Evolutionary conservation across 2,888 invertebrate species (phyloP), one percentile per base, ranked within the genome.

Genomic region (Ganaspis brasiliensis): DNA sequence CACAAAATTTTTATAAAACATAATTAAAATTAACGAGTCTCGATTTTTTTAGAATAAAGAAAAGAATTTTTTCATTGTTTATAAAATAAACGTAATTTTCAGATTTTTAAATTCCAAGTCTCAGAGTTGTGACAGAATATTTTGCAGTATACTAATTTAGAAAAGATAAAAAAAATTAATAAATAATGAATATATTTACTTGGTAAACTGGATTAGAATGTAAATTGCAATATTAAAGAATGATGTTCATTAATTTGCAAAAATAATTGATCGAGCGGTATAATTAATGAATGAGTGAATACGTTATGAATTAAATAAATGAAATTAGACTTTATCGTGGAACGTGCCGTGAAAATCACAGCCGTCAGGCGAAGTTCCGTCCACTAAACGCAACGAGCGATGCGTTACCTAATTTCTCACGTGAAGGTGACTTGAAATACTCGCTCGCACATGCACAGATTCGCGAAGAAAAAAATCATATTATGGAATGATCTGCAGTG

Each of bases 301-400:
- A n/a, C n/a, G 21, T 45, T 67, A 40, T 67, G 37, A 67, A 40
- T 40, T 45, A 24, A 67, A 24, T 10, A 45, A 63, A 63, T 21
- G 8, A 63, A 63, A 63, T 63, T 1, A 63, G 40, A 40, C 9
- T 35, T 35, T 37, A 37, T 63, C 35, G 35, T 37, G 24, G 67
- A 67, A 45, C n/a, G n/a, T 45, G 73, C 75, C 16, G 74, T 79
- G 74, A 76, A 79, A 75, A 77, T 77, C 76, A 74, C 77, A 75
- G 55, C 52, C 21, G 57, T 35, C 56, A 59, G 56, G 35, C 84
- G 86, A 86, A 89, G 86, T 83, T 86, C 84, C 86, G 84, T 85
- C 84, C 84, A 79, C 79, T 86, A 76, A 75, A 79, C 79, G 79
- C 79, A 77, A 81, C 80, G 77, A 77, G 78, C 79, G 82, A 82